Evolutionary conservation across 2,888 invertebrate genomes (phyloP), one percentile per base, ranked within the genome.

Genomic region (Nipponacmea schrenckii): DNA sequence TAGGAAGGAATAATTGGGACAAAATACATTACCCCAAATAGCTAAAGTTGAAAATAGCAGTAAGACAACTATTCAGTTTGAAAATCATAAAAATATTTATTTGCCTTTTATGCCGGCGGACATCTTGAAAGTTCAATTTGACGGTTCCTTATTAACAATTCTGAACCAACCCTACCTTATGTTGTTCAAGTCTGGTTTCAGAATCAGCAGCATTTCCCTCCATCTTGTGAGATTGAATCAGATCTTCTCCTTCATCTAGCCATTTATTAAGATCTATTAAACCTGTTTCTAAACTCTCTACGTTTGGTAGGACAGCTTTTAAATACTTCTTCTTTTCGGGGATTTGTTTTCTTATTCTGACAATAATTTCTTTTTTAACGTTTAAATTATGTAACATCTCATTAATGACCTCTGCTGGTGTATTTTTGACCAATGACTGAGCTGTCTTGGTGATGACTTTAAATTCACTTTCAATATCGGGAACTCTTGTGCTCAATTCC

Each of bases 371-470:
- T 76, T 87, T 87, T 73, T 87, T 81, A 26, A 79, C 80, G 74
- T 86, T 86, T 14, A 97, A 90, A 2, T 93, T 93, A 62, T 92
- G 92, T 94, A 97, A 95, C 92, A 96, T 95, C 75, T 92, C 92
- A 82, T 96, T 96, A 0, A 97, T 96, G 84, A 96, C 95, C 67
- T 96, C 96, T 45, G 96, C 92, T 0, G 95, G 94, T 69, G 96
- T 91, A 86, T 97, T 96, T 74, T 95, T 96, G 69, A 97, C 95
- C 2, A 97, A 91, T 14, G 92, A 93, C 90, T 97, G 97, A 90
- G 97, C 96, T 71, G 94, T 94, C 87, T 95, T 95, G 89, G 97
- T 97, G 63, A 96, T 94, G 72, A 92, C 93, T 89, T 97, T 96
- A 87, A 97, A 97, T 2, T 96, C 90, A 74, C 94, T 94, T 88